phyloP scores from a whole-genome alignment of 35 echinoderm and acorn worm genomes.

The Apostichopus japonicus region DNA sequence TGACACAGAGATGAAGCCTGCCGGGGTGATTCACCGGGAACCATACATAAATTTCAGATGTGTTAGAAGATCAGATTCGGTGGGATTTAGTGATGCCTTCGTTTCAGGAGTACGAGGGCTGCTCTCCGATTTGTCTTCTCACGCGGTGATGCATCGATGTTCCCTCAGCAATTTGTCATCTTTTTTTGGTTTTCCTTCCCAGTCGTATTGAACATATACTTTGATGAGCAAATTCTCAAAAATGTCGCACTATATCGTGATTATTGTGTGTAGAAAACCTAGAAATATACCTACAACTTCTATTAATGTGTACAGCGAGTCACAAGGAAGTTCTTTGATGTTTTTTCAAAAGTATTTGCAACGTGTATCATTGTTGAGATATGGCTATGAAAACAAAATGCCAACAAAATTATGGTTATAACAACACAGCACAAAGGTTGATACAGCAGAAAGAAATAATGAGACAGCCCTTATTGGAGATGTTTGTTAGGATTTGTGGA shows the following conservation, averaged over 20 bases:
- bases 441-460: no score
- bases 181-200: neutral
- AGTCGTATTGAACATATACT: neutral
- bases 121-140: neutral
- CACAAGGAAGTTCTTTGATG: neutral
- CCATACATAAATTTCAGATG: neutral
- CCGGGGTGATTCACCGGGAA: neutral
- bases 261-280: neutral
- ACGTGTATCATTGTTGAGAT: neutral
- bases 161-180: neutral
- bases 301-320: neutral
- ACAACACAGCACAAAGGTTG: neutral
- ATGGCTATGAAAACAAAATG: neutral
- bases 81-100: neutral
- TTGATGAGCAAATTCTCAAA: neutral
- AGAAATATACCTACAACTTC: neutral
- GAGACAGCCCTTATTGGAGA: no score
- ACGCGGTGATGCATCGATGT: neutral
- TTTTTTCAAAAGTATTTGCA: neutral
- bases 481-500: no score
- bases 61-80: neutral
- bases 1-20: neutral
- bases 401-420: neutral
- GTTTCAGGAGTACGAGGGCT: neutral
- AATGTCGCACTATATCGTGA: neutral